A percentile compares a stretch with the other conserved stretches of the same genome.
These are phyloP conservation scores for Solenopsis invicta DNA, from an alignment of 1,140 invertebrate genomes.

Conservation along the genomic window DNA sequence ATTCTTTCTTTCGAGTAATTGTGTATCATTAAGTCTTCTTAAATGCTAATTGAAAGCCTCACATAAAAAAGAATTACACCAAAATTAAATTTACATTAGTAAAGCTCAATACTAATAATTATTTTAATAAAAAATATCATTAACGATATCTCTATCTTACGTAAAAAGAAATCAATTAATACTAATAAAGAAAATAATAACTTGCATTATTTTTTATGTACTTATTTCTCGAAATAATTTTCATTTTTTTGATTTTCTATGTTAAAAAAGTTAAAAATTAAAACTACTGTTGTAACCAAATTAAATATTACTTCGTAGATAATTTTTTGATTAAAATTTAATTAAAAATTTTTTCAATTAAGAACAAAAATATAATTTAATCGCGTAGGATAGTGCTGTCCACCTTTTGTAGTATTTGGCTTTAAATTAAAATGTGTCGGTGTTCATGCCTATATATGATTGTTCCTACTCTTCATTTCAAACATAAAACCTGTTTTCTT, in stretches of 20 bases:
- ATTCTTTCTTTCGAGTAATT: not conserved
- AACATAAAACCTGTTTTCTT: no score
- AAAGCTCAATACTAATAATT: not conserved
- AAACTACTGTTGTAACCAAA: not conserved
- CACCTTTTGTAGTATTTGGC: no score
- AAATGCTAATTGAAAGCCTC: not conserved
- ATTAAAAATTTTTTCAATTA: not conserved
- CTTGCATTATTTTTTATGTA: not conserved
- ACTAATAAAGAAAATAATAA: not conserved
- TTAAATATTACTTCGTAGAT: not conserved
- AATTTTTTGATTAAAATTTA: not conserved
- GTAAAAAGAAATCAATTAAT: not conserved
- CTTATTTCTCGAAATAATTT: not conserved
- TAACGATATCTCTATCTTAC: not conserved
- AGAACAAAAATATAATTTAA: not conserved
- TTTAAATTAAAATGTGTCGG: no score
- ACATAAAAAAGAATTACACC: not conserved
- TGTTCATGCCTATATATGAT: no score
- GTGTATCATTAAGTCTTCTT: not conserved
- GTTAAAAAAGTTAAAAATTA: conserved; percentile 1
- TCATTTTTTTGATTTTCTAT: not conserved
- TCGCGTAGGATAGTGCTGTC: no score
- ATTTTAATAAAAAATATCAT: not conserved
- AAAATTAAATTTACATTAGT: not conserved
- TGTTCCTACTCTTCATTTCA: no score